Evolutionary conservation across 2,888 invertebrate species (phyloP).

Genomic region (Arrhopalites spinosus): DNA sequence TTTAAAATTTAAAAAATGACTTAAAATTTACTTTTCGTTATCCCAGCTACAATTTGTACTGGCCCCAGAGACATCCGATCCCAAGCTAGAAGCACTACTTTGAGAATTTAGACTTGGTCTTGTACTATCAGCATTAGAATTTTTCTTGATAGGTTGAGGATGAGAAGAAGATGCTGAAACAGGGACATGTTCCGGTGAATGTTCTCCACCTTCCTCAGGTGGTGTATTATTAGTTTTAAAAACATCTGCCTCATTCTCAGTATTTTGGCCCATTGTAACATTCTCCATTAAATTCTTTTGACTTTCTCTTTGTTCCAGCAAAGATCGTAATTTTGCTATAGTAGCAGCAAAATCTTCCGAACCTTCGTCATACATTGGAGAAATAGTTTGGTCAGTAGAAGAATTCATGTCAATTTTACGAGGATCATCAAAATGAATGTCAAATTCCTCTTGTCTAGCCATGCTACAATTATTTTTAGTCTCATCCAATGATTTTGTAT

Average conservation of each 20-base stretch:
- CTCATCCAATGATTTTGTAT: slow-evolving; percentile 44
- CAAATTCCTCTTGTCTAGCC: slow-evolving; percentile 39
- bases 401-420: neutral
- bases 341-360: slow-evolving; percentile 73
- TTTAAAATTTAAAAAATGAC: no score
- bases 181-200: neutral
- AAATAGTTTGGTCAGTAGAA: no score
- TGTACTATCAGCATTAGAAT: slow-evolving; percentile 22
- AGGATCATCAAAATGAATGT: slow-evolving; percentile 21
- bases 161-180: neutral
- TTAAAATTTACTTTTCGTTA: slow-evolving; percentile 40
- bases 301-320: slow-evolving; percentile 66
- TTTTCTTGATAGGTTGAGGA: slow-evolving; percentile 11
- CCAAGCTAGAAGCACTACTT: slow-evolving; percentile 43
- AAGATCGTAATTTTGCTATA: slow-evolving; percentile 70
- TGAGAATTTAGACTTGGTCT: slow-evolving; percentile 44
- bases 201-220: neutral
- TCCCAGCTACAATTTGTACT: slow-evolving; percentile 40
- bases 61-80: slow-evolving; percentile 35
- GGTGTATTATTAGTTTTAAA: neutral
- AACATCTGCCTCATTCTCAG: slow-evolving; percentile 7
- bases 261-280: neutral
- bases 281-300: slow-evolving; percentile 47
- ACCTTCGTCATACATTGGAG: slow-evolving; percentile 71
- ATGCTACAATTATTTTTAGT: slow-evolving; percentile 16